phyloP scores from a whole-genome alignment of 2,888 invertebrate genomes.

The Disparrhopalites patrizii region DNA sequence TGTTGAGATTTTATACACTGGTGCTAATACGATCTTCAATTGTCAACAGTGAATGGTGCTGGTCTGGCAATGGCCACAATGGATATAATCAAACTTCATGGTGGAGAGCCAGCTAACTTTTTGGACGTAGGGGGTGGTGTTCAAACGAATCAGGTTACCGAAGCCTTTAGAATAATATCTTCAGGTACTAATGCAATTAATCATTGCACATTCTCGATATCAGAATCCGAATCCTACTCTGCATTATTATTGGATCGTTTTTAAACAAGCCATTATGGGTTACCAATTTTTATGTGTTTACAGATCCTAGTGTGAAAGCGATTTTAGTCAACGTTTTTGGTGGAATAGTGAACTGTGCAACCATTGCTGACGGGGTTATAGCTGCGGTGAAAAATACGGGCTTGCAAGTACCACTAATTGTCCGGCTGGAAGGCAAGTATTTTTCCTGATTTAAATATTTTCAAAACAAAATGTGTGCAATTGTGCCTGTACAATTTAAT shows the following conservation, averaged over 20 bases:
- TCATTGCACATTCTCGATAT: neutral
- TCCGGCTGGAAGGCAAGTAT: conserved; percentile 79
- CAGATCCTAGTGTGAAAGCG: conserved; percentile 83
- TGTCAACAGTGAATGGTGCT: conserved; percentile 83
- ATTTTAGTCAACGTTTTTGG: conserved; percentile 99
- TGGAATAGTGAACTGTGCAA: conserved; percentile 97
- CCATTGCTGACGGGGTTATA: conserved; percentile 92
- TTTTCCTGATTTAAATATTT: neutral
- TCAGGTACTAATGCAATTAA: conserved; percentile 55
- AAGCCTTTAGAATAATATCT: conserved; percentile 86
- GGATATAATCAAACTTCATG: conserved; percentile 89
- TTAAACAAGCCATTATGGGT: neutral
- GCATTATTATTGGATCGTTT: neutral
- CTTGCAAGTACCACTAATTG: conserved; percentile 81
- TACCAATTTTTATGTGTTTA: conserved; percentile 42
- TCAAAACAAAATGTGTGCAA: neutral
- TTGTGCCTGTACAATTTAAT: too few relatives aligned
- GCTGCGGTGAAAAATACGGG: conserved; percentile 76
- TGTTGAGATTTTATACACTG: neutral
- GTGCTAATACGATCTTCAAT: conserved; percentile 8
- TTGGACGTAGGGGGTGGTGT: conserved; percentile 96
- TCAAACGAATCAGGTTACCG: conserved; percentile 85
- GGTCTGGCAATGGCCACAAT: conserved; percentile 99
- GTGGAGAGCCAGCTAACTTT: conserved; percentile 97
- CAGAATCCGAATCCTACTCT: neutral